Evolutionary conservation across 1,140 invertebrate genomes (phyloP), one percentile per base, ranked within the genome.

Genomic region (Drosophila pseudoananassae): DNA sequence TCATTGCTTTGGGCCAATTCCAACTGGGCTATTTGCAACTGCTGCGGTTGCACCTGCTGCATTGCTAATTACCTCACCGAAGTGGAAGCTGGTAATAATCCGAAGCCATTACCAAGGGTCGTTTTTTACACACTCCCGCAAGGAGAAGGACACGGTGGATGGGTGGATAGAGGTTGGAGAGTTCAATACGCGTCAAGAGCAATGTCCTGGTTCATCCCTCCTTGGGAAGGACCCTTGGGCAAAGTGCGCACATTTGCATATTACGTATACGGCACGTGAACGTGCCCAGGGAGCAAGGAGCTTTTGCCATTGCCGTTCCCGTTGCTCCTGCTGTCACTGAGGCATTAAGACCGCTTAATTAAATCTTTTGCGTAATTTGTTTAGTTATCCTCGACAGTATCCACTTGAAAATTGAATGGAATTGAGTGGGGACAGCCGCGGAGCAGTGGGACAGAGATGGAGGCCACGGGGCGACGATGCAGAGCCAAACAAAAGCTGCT

Each of bases 321-420:
- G 36, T 31, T 71, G 40, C 49, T 63, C 27, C 54, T 70, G 25
- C 66, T 82, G 75, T 54, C 59, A 78, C 47, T 59, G 51, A 57
- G 47, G 68, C 60, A 78, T 85, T 76, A 80, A 52, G 73, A 55
- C 69, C 78, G 70, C 84, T 73, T 87, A 87, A 87, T 87, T 83
- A 88, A 87, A 87, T 87, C 83, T 83, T 83, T 88, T 83, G 76
- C 70, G 75, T 87, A 87, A 87, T 87, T 88, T 87, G 79, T 78
- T 87, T 88, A 88, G 83, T 53, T 76, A 83, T 78, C 65, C 83
- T 36, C 65, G 59, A 31, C 68, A 63, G 82, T 68, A 78, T 76
- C 78, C 70, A 88, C 78, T 87, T 69, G 74, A 76, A 82, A 87
- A 82, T 76, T 82, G 73, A 87, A 81, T 85, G 58, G 66, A 54